Base-by-base conservation (phyloP, 2,113 vertebrate genomes). In the Salvelinus sp. region DNA sequence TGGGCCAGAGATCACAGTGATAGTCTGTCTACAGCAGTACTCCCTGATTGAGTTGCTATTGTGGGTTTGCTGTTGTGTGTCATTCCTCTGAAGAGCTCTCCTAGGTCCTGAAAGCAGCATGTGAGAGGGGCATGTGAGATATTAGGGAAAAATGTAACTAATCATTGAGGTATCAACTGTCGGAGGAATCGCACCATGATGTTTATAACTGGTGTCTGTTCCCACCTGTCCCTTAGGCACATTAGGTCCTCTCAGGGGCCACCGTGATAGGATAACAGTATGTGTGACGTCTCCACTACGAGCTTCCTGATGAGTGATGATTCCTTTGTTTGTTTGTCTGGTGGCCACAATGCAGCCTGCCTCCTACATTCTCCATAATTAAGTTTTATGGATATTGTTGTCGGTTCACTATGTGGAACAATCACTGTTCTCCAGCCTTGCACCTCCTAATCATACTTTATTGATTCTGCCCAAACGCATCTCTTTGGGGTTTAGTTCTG, bases 101-200 rank as follows among this genome's bases (percentile, higher is more conserved):
- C 85, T 0, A 77, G 88, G 90, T 91, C 76, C 90, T 92, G 89
- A 89, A 89, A 75, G 28, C 25, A 30, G 5, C 33, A 60, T n/a
- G 20, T 60, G 20, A 2, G 3, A 23, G 58, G 6, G n/a, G 9
- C 58, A n/a, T n/a, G 2, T n/a, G 22, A 54, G 12, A 54, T 18
- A 54, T 16, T 4, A 54, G 50, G 16, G 16, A 4, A 14, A 54
- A 14, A 54, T 54, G 5, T 0, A 54, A 18, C 50, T 18, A 18
- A 16, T 18, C 14, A 54, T 5, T 54, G 50, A 54, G 50, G 16
- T 54, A 54, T 18, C 16, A 54, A 54, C 50, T 4, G 16, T 54
- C 16, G 1, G 16, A 4, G 50, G 16, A n/a, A 62, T 62, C n/a
- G 58, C 4, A n/a, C 58, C 58, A 62, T 22, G 2, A 62, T 14